These are phyloP conservation scores for Penaeus japonicus DNA, from an alignment of 1,140 invertebrate species.

Conservation along the genomic window DNA sequence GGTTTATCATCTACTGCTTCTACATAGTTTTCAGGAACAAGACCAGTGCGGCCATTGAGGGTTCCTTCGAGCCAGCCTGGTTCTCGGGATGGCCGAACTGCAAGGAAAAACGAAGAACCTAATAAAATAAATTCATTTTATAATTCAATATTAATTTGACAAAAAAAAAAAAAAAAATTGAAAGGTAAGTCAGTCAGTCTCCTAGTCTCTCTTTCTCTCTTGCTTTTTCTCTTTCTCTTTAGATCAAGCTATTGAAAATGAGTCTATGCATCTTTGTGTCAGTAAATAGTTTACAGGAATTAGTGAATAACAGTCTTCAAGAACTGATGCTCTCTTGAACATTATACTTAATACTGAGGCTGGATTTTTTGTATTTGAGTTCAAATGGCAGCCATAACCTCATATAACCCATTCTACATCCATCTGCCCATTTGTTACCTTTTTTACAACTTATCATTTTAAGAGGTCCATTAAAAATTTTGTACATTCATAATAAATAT, in stretches of 20 bases:
- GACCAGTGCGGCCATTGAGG: constrained; percentile 89
- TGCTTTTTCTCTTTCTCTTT: neutral
- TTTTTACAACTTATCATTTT: too few species aligned
- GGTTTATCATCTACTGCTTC: constrained; percentile 72
- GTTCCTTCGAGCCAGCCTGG: constrained; percentile 97
- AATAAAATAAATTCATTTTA: constrained; percentile 50
- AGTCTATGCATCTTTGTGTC: neutral
- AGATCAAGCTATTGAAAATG: neutral
- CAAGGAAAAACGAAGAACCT: constrained; percentile 62
- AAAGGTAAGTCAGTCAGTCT: neutral
- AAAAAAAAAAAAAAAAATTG: constrained; percentile 19
- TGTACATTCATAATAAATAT: too few species aligned
- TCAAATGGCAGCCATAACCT: too few species aligned
- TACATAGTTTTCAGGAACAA: constrained; percentile 97
- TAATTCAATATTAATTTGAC: neutral
- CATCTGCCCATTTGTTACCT: too few species aligned
- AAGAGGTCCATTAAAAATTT: too few species aligned
- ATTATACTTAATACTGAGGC: too few species aligned
- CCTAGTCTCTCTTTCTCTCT: neutral
- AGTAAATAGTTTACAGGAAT: too few species aligned
- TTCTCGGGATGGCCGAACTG: constrained; percentile 88
- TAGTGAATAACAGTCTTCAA: too few species aligned
- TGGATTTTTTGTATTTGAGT: too few species aligned
- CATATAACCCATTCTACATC: too few species aligned
- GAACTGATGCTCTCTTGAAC: too few species aligned